Evolutionary conservation across 2,797 vertebrate species (phyloP).

Genomic region (Periophthalmus magnuspinnatus): DNA sequence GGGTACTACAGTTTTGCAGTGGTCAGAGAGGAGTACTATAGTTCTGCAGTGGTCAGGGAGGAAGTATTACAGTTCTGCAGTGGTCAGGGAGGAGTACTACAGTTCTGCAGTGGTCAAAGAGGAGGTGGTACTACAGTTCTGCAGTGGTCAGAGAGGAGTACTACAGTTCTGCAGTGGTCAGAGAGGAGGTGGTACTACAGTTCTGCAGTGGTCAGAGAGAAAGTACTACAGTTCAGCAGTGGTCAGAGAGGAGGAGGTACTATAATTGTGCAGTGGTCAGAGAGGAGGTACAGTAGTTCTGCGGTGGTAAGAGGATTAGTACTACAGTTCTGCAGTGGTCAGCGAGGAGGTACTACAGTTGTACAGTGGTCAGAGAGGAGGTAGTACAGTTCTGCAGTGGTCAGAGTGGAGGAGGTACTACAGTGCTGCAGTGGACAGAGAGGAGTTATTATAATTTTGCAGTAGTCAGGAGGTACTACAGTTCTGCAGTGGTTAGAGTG

Average conservation of each 20-base stretch:
- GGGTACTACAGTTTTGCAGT: not conserved
- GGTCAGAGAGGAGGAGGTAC: not conserved
- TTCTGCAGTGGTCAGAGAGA: not conserved
- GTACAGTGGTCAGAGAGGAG: not conserved
- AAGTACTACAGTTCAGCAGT: slow-evolving; percentile 40
- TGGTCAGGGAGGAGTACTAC: no score
- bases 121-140: no score
- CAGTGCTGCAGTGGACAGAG: not conserved
- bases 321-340: no score
- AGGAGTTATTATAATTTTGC: not conserved
- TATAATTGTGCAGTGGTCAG: slow-evolving; percentile 10
- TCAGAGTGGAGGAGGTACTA: slow-evolving; percentile 14
- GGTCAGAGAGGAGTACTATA: not conserved
- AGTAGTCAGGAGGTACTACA: not conserved
- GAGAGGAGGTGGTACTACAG: slow-evolving; percentile 44
- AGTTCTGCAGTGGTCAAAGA: no score
- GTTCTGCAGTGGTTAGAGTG: no score
- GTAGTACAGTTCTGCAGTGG: no score
- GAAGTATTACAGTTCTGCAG: no score
- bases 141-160: not conserved
- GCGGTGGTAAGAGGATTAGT: no score
- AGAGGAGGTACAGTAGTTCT: not conserved
- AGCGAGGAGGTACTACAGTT: no score
- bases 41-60: no score
- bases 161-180: not conserved